Evolutionary conservation across 2,797 vertebrate genomes (phyloP).

Genomic region (Phataginus tetradactyla): DNA sequence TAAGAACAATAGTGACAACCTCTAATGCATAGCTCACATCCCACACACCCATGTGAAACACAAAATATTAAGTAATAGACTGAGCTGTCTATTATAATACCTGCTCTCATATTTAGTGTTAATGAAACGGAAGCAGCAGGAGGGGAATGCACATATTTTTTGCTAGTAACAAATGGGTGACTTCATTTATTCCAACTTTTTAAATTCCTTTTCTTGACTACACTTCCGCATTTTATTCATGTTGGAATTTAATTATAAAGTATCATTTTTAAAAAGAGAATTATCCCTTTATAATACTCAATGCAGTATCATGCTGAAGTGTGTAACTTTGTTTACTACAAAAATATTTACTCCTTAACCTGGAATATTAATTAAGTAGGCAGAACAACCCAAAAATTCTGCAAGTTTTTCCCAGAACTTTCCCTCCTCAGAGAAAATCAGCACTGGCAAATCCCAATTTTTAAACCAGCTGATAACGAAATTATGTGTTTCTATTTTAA

Average conservation of each 20-base stretch:
- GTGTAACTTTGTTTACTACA: background rate
- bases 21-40: constrained; percentile 28
- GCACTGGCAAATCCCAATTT: background rate
- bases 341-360: constrained; percentile 33
- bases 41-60: background rate
- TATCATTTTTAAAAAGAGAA: constrained; percentile 22
- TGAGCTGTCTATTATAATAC: constrained; percentile 39
- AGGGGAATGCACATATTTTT: background rate
- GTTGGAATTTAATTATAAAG: constrained; percentile 43
- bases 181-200: constrained; percentile 50
- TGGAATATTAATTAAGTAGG: background rate
- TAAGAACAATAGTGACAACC: constrained; percentile 52
- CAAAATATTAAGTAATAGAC: background rate
- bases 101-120: constrained; percentile 45
- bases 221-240: constrained; percentile 6
- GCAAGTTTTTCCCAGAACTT: background rate
- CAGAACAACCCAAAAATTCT: constrained; percentile 20
- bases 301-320: background rate
- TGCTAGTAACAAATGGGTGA: constrained; percentile 16
- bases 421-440: background rate
- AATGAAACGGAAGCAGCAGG: constrained; percentile 39
- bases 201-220: constrained; percentile 37
- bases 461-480: background rate
- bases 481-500: background rate
- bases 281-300: background rate